Base-by-base conservation (phyloP, 2,888 invertebrate species). In the Hyposoter didymator region DNA sequence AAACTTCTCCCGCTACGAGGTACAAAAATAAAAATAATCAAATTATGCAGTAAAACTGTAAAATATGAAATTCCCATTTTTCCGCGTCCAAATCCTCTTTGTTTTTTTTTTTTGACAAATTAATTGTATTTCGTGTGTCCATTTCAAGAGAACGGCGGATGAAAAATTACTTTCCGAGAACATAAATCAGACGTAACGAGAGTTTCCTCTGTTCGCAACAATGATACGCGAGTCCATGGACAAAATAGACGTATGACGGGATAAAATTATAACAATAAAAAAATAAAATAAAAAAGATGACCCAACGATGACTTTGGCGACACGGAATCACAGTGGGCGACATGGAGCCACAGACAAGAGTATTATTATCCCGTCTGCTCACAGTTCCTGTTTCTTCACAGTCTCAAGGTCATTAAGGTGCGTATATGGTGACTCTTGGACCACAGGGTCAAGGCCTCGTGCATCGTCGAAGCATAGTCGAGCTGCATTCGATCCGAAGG, bases 391-490 rank as follows among this genome's bases (percentile, higher is more conserved):
- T 85, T 80, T 74, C 75, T 55, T 62, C 39, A 5, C 22, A 14
- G 69, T 55, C 80, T 85, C 82, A 83, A 85, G 85, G 83, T 67
- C 83, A 78, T 83, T 83, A 78, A 85, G 67, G 76, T 62, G 72
- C 79, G 79, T 78, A 73, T 55, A 45, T 47, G 35, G 35, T 28
- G 66, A 52, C 67, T 49, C 69, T 73, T 85, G 67, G 55, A 62
- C 14, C 12, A n/a, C 79, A 78, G 80, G 80, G 83, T 83, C 79
- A 78, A 80, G 85, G 80, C 73, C 67, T 76, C 35, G 1, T 28
- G 49, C 47, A 32, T 67, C 10, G 39, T 45, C 19, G 32, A 7
- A 4, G 3, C 8, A 19, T 28, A 49, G 43, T 72, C 52, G 64
- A 76, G 43, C 39, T 49, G 52, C 32, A 43, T 32, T 49, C 35